Conservation (phyloP, 2,113 vertebrate species). For the Hemicordylus capensis region DNA sequence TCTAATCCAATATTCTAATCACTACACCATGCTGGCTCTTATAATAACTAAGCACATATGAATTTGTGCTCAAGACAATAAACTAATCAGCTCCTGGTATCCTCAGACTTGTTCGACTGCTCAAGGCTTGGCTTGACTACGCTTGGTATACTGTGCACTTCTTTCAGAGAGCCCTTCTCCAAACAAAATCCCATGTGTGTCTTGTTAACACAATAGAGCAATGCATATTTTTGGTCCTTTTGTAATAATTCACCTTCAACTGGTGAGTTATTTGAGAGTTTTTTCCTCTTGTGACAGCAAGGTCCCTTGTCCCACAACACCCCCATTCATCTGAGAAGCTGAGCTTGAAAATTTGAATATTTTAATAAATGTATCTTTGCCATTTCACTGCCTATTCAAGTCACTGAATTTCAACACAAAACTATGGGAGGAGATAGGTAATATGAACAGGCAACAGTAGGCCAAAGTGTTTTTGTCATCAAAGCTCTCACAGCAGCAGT, state of each 20-base stretch:
- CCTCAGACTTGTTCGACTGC: no score
- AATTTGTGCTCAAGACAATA: no score
- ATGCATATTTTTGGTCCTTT: no score
- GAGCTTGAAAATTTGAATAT: neutral
- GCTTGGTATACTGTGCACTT: neutral
- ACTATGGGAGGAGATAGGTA: conserved; percentile 9
- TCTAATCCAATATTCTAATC: no score
- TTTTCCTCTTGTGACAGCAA: neutral
- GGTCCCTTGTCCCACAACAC: neutral
- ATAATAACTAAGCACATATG: no score
- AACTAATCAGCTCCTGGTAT: no score
- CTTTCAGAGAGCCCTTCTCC: neutral
- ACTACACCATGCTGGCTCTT: no score
- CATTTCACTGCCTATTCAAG: neutral
- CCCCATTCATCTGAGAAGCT: neutral
- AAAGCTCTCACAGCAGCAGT: neutral
- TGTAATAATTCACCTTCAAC: no score
- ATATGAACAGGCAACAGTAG: neutral
- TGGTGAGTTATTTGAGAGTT: no score
- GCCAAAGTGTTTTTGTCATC: neutral
- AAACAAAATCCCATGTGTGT: neutral
- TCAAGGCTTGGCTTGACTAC: no score
- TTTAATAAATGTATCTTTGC: neutral
- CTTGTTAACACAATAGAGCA: neutral
- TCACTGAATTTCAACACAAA: accelerated